Evolutionary conservation across 2,113 vertebrate genomes (phyloP), one percentile per base, ranked within the genome.

Genomic region (Spermophilus dauricus): DNA sequence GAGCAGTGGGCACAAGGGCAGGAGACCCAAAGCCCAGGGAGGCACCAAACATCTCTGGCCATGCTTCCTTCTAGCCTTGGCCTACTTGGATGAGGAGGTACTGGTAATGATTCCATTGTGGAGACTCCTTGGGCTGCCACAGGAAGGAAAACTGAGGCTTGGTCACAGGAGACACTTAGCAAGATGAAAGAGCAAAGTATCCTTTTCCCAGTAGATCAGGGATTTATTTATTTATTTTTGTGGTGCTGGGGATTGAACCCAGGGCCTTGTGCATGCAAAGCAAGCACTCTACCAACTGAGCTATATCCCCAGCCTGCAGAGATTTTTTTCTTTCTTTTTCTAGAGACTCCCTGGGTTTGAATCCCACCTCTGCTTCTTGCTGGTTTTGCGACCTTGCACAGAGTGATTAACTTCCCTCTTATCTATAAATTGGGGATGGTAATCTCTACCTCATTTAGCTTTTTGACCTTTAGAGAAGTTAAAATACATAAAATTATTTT

Each of bases 91-190:
- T 72, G 65, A 89, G 84, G 81, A 67, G 22, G 45, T 56, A 45
- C 30, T 80, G 45, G 39, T 69, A n/a, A 48, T 30, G 63, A 61
- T 12, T 77, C 53, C 20, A 48, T 45, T 0, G 2, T 32, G 34
- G n/a, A 81, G 39, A 78, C 72, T 75, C 53, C 58, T 34, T 65
- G 24, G 75, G 45, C 65, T 81, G 72, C 81, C 17, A 42, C 28
- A 51, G 45, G 82, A 69, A 37, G 83, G 61, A 48, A 89, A 80
- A 81, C 78, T 83, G 96, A 96, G 95, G 63, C 76, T 48, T 89
- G 39, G 58, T 86, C 75, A 73, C 32, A 89, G 61, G 53, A 45
- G n/a, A 51, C 37, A 26, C 48, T 1, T 7, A 61, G 32, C 65
- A 78, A 45, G 65, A 53, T 34, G 69, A 91, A 92, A 88, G 85